Evolutionary conservation across 2,113 vertebrate species (phyloP), one percentile per base, ranked within the genome.

Genomic region (Pholis gunnellus): DNA sequence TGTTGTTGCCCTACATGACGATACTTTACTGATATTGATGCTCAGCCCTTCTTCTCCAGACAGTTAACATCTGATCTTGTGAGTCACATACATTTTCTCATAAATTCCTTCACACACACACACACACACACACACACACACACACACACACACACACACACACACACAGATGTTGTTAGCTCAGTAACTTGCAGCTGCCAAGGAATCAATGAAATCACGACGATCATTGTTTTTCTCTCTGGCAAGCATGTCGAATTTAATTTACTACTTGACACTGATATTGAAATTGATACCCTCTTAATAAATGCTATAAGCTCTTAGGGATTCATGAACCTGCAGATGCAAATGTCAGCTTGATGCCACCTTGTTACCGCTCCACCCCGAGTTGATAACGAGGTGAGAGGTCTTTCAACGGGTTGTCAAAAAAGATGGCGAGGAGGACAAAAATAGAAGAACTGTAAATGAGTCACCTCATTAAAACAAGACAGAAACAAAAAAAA

Each of bases 391-490:
- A 84, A 79, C 6, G 29, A 81, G 85, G 79, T 77, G 79, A 87
- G 74, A 79, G 75, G 48, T n/a, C 18, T 84, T 50, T 75, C 72
- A n/a, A 66, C 20, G 7, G 74, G 40, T 81, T 78, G 77, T 76
- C 71, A 78, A 70, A 65, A 65, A 69, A 64, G 4, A 79, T 44
- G 64, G 20, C 11, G 4, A 75, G 31, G 13, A 72, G 46, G 36
- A 80, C 27, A 17, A 46, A 89, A 91, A 88, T 81, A 88, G 79
- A 59, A 81, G 48, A 70, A 73, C 82, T 85, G 77, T 83, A 76
- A 90, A 87, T 85, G 75, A 87, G 83, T 77, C 77, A 38, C 56
- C 75, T 87, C 79, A 84, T 92, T 93, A 90, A 87, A 88, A 40
- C 61, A 66, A 82, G 54, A 42, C 34, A 5, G 38, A 46, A 57